phyloP scores from a whole-genome alignment of 2,797 vertebrate genomes.

The Lepidocolaptes lacrymiger region DNA sequence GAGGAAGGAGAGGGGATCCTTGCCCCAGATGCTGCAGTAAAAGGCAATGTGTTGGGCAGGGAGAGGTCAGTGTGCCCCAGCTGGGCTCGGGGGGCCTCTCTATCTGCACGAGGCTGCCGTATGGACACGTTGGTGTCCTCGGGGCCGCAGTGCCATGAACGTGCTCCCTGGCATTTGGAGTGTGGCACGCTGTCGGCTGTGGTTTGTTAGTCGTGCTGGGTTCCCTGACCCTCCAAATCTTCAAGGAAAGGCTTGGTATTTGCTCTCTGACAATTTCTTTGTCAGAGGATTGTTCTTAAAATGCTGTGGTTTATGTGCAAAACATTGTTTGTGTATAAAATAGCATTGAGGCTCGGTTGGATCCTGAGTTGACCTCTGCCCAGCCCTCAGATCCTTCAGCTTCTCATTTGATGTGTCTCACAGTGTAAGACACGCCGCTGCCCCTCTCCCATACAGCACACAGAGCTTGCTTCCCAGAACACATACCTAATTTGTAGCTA shows the following conservation, averaged over 20 bases:
- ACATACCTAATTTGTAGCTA: conserved; percentile 66
- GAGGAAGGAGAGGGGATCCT: background rate
- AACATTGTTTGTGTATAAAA: background rate
- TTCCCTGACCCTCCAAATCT: background rate
- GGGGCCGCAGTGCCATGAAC: background rate
- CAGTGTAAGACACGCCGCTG: background rate
- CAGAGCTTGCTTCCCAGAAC: conserved; percentile 19
- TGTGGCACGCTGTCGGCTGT: background rate
- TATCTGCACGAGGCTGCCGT: background rate
- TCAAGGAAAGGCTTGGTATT: background rate
- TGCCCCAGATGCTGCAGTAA: background rate
- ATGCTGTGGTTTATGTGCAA: background rate
- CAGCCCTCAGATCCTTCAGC: background rate
- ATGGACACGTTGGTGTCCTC: background rate
- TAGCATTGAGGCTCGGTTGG: background rate
- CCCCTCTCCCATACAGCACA: background rate
- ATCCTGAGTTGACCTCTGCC: conserved; percentile 37
- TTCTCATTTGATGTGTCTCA: background rate
- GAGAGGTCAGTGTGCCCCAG: background rate
- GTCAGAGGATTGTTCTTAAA: conserved; percentile 15
- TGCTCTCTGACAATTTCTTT: background rate
- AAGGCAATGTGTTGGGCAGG: background rate
- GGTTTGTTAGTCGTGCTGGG: background rate
- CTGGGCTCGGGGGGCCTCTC: background rate
- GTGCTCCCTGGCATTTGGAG: conserved; percentile 3